Conservation (phyloP, 2,888 invertebrate species). For the Adelphocoris suturalis region DNA sequence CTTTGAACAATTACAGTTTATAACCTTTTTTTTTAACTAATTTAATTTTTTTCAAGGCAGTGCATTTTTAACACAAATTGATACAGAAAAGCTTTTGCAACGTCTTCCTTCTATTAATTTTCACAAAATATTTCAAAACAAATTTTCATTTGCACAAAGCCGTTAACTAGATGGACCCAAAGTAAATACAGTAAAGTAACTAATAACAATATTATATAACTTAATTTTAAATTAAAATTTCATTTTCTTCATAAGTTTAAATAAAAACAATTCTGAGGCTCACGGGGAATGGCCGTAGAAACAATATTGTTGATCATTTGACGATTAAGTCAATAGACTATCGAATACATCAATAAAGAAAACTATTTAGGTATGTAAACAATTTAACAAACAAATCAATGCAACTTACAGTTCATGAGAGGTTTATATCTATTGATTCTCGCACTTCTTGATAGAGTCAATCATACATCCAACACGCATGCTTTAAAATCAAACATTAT, state of each 20-base stretch:
- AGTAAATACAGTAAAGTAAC: background rate
- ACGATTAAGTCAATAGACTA: background rate
- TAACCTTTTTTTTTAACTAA: background rate
- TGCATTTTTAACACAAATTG: conserved; percentile 25
- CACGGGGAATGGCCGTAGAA: background rate
- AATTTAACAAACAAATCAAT: too few species aligned
- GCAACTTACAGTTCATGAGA: too few species aligned
- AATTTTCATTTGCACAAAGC: background rate
- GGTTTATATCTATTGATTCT: background rate
- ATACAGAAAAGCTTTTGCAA: conserved; percentile 19
- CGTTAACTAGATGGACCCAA: background rate
- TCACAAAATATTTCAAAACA: background rate
- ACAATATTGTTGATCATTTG: background rate
- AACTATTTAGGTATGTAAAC: background rate
- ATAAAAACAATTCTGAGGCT: background rate
- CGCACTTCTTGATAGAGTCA: background rate
- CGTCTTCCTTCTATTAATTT: background rate
- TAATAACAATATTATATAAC: conserved; percentile 3
- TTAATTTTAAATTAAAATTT: background rate
- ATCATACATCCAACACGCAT: background rate
- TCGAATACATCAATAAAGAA: background rate
- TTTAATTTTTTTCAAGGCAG: conserved; percentile 28
- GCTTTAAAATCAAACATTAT: background rate
- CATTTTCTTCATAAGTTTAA: background rate
- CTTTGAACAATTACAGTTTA: conserved; percentile 15